A percentile compares a stretch with the other conserved stretches of the same genome.
phyloP scores from a whole-genome alignment of 1,140 invertebrate genomes.

The Lepidurus packardi region DNA sequence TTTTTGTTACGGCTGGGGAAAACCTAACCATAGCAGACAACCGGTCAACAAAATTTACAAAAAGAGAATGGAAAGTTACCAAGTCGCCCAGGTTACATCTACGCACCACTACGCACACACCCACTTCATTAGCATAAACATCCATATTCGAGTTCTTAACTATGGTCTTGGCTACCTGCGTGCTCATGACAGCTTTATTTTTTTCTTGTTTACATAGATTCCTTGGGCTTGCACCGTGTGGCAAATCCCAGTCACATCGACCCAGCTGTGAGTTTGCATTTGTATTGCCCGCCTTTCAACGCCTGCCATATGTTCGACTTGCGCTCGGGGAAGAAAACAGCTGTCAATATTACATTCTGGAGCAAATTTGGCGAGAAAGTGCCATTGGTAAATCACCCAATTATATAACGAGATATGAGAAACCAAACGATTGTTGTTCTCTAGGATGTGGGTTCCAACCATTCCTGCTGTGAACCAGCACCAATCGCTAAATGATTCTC shows the following conservation, averaged over 20 bases:
- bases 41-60: neutral
- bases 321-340: slow-evolving; percentile 69
- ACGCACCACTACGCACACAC: neutral
- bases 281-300: slow-evolving; percentile 92
- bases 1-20: neutral
- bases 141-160: neutral
- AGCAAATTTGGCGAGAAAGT: slow-evolving; percentile 64
- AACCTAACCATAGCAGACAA: neutral
- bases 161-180: neutral
- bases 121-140: neutral
- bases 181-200: neutral
- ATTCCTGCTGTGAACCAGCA: neutral
- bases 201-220: slow-evolving; percentile 56
- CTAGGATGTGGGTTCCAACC: neutral
- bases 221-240: slow-evolving; percentile 87
- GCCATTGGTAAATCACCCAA: slow-evolving; percentile 33
- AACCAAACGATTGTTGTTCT: neutral
- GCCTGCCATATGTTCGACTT: slow-evolving; percentile 86
- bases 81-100: neutral
- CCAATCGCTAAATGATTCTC: neutral
- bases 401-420: neutral
- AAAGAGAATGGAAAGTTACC: neutral
- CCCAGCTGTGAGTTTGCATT: slow-evolving; percentile 82
- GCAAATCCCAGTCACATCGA: slow-evolving; percentile 88
- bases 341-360: slow-evolving; percentile 79